Evolutionary conservation across 2,797 vertebrate species (phyloP).

Genomic region (Vespertilio murinus): DNA sequence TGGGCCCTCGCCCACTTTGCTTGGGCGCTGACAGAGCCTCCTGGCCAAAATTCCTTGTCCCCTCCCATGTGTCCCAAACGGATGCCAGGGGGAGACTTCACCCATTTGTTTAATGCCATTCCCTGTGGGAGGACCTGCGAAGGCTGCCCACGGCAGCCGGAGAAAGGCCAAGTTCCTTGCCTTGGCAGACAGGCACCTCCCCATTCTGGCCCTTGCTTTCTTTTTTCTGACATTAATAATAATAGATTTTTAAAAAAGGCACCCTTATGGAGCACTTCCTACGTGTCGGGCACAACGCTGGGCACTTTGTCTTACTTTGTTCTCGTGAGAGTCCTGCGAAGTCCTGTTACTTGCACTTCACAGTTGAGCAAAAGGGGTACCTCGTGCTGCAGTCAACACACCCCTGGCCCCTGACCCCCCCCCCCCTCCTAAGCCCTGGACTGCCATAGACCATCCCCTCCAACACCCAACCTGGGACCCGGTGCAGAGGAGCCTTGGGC

Average conservation of each 20-base stretch:
- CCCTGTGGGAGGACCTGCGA: neutral
- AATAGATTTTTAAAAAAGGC: neutral
- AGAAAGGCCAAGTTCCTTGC: neutral
- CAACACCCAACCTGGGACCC: neutral
- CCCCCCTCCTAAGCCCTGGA: neutral
- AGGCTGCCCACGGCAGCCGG: neutral
- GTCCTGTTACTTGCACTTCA: neutral
- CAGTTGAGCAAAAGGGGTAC: neutral
- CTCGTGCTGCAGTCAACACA: accelerated
- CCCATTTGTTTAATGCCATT: neutral
- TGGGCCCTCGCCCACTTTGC: neutral
- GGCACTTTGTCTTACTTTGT: neutral
- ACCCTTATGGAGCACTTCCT: neutral
- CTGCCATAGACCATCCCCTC: neutral
- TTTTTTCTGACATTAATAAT: conserved; percentile 39
- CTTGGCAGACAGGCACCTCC: neutral
- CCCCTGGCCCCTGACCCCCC: neutral
- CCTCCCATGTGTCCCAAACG: neutral
- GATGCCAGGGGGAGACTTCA: neutral
- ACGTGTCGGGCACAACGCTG: accelerated
- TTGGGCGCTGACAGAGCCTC: neutral
- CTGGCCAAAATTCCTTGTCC: neutral
- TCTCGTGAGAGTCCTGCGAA: neutral
- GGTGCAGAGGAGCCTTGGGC: neutral
- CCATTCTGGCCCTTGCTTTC: neutral